These are phyloP conservation scores for Mermis nigrescens DNA, from an alignment of 2,888 invertebrate species.

Conservation along the genomic window DNA sequence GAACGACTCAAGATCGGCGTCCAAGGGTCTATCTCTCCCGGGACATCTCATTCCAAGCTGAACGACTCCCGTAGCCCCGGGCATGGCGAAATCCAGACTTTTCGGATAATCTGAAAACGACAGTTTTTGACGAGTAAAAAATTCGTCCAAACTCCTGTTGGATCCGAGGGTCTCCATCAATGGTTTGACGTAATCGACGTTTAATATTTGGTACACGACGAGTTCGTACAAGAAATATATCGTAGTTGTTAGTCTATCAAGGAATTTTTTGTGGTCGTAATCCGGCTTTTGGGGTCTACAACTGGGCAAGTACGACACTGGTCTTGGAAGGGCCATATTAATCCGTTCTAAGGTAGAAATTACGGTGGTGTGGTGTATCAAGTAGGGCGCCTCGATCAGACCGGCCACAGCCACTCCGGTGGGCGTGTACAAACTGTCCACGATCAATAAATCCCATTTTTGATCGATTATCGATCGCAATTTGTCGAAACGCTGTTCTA, in stretches of 20 bases:
- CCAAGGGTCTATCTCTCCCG: no score
- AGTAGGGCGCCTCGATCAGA: not conserved
- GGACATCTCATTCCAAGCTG: not conserved
- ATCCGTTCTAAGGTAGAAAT: not conserved
- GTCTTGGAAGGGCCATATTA: not conserved
- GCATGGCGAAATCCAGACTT: not conserved
- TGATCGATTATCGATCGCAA: not conserved
- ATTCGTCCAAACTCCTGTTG: not conserved
- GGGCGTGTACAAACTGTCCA: conserved; percentile 6
- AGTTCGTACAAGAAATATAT: not conserved
- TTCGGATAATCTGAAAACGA: not conserved
- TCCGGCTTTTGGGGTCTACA: not conserved
- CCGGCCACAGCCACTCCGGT: not conserved
- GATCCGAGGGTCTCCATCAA: not conserved
- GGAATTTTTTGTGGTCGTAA: not conserved
- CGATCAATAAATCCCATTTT: conserved; percentile 11
- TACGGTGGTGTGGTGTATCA: not conserved
- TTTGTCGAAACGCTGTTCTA: no score
- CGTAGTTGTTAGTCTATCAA: not conserved
- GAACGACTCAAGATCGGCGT: not conserved
- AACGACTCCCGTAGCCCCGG: not conserved
- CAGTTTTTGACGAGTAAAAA: not conserved
- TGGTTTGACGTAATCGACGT: not conserved
- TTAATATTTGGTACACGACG: not conserved
- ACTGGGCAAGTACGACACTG: not conserved